Evolutionary conservation across 2,888 invertebrate genomes (phyloP).

Genomic region (Sepiola atlantica): DNA sequence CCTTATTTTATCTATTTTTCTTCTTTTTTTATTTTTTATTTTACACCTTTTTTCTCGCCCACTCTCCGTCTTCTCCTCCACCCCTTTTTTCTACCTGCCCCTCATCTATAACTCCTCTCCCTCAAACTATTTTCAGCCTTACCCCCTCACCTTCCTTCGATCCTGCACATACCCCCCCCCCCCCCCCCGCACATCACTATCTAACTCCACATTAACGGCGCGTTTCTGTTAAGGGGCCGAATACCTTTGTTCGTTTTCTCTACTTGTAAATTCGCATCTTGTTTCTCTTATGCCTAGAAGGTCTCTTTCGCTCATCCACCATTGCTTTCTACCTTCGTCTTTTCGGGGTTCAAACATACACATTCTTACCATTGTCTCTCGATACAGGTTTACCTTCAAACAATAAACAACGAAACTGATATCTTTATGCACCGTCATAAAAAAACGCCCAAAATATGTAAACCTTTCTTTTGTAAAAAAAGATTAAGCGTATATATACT

Average conservation of each 20-base stretch:
- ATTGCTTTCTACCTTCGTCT: not conserved
- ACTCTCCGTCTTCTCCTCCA: not conserved
- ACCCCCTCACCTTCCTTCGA: too few species aligned
- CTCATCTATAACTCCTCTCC: not conserved
- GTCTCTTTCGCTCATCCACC: not conserved
- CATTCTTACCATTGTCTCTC: not conserved
- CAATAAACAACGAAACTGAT: not conserved
- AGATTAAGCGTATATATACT: too few species aligned
- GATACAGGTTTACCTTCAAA: not conserved
- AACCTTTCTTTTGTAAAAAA: too few species aligned
- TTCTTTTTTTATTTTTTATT: not conserved
- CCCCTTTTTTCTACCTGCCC: not conserved
- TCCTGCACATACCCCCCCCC: not conserved
- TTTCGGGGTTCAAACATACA: not conserved
- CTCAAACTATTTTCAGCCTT: not conserved
- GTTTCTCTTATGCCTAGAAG: not conserved
- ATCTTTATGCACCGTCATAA: not conserved
- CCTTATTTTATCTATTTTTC: not conserved
- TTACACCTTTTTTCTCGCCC: not conserved
- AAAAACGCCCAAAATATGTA: too few species aligned
- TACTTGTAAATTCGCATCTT: not conserved
- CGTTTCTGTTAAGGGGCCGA: not conserved
- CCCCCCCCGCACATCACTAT: too few species aligned
- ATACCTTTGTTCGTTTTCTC: not conserved
- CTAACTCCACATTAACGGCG: not conserved